Evolutionary conservation across 2,888 invertebrate species (phyloP).

Genomic region (Dryobotodes eremita): DNA sequence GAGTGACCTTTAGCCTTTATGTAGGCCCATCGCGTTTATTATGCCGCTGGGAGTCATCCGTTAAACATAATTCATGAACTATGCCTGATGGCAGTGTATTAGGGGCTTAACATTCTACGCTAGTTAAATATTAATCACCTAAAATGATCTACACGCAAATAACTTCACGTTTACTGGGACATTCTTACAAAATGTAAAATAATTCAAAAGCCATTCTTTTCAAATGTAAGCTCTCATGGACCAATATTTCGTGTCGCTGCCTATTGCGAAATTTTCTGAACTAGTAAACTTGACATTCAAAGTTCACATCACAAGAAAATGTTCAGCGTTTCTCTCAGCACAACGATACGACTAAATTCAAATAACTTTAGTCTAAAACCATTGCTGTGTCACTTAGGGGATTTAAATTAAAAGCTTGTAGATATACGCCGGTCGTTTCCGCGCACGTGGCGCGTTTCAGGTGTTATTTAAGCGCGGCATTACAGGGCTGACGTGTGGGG

Average conservation of each 20-base stretch:
- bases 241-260: not conserved
- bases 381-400: slow-evolving; percentile 57
- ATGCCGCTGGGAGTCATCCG: slow-evolving; percentile 30
- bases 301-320: not conserved
- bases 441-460: slow-evolving; percentile 80
- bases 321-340: not conserved
- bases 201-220: not conserved
- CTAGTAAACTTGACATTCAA: slow-evolving; percentile 7
- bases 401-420: slow-evolving; percentile 81
- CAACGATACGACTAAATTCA: slow-evolving; percentile 13
- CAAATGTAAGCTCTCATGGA: not conserved
- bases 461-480: slow-evolving; percentile 78
- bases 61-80: slow-evolving; percentile 49
- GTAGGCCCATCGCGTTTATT: slow-evolving; percentile 39
- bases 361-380: slow-evolving; percentile 53
- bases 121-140: slow-evolving; percentile 27
- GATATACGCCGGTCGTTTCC: slow-evolving; percentile 82
- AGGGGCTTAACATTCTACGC: slow-evolving; percentile 20
- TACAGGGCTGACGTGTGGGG: slow-evolving; percentile 72
- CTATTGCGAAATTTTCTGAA: not conserved
- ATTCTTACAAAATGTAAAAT: not conserved
- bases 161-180: not conserved
- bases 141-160: slow-evolving; percentile 3
- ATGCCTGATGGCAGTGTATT: slow-evolving; percentile 28
- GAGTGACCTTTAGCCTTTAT: slow-evolving; percentile 41